phyloP scores from a whole-genome alignment of 2,113 vertebrate species.

The Fregetta grallaria region DNA sequence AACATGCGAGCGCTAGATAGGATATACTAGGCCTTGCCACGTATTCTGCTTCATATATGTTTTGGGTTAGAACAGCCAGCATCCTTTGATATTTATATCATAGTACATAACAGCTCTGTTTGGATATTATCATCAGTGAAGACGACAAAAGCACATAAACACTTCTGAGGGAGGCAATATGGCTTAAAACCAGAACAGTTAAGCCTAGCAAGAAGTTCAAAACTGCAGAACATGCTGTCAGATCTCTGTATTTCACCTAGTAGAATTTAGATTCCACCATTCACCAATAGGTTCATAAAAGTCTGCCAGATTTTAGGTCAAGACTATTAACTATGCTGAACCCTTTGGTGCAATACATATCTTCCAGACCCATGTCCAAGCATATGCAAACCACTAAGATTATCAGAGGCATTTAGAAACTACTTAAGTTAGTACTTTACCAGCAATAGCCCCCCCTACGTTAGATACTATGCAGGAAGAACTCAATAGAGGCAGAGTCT shows the following conservation, averaged over 20 bases:
- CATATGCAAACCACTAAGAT: not conserved
- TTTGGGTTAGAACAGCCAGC: not conserved
- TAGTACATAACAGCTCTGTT: not conserved
- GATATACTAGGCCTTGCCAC: not conserved
- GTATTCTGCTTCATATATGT: not conserved
- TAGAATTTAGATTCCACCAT: not conserved
- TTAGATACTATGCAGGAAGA: not conserved
- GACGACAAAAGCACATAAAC: not conserved
- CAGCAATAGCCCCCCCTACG: not conserved
- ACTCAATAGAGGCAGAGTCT: not conserved
- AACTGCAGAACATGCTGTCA: not conserved
- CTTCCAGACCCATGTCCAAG: not conserved
- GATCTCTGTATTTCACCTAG: not conserved
- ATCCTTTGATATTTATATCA: not conserved
- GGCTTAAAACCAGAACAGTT: not conserved
- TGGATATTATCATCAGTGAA: not conserved
- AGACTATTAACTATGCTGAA: not conserved
- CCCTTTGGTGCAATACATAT: not conserved
- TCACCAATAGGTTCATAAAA: not conserved
- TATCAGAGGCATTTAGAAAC: not conserved
- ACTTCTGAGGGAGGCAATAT: not conserved
- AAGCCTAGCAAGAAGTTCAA: not conserved
- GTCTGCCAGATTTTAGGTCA: not conserved
- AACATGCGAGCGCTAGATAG: not conserved
- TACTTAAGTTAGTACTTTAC: not conserved